Evolutionary conservation across 1,140 invertebrate species (phyloP).

Genomic region (Temnothorax longispinosus): DNA sequence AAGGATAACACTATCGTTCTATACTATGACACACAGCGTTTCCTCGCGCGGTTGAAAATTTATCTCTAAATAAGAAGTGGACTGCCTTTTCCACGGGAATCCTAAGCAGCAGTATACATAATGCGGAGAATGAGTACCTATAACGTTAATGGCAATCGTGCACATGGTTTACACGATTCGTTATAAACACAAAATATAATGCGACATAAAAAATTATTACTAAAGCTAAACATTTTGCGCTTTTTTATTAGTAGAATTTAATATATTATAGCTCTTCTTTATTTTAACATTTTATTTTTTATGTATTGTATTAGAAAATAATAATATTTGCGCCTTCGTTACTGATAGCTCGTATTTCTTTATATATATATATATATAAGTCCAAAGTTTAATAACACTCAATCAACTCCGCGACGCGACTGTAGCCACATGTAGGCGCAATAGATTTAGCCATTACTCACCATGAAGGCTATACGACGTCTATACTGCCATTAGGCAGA

Average conservation of each 20-base stretch:
- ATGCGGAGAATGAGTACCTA: neutral
- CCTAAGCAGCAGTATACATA: neutral
- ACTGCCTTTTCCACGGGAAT: neutral
- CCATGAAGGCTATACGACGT: slow-evolving; percentile 33
- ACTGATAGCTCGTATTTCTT: slow-evolving; percentile 1
- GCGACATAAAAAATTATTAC: neutral
- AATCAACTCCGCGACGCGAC: neutral
- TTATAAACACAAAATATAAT: neutral
- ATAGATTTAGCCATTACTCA: slow-evolving; percentile 55
- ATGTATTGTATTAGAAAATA: neutral
- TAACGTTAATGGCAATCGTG: neutral
- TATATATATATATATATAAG: neutral
- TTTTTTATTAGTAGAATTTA: neutral
- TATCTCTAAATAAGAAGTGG: neutral
- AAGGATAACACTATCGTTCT: slow-evolving; percentile 27
- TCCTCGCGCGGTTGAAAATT: slow-evolving; percentile 19
- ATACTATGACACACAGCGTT: slow-evolving; percentile 1
- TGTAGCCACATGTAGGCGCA: slow-evolving; percentile 30
- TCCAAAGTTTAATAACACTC: neutral
- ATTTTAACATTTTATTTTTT: neutral
- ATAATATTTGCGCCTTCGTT: neutral
- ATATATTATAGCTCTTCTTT: neutral
- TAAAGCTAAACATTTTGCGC: neutral
- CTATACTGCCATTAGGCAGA: slow-evolving; percentile 25
- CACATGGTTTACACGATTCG: neutral